A percentile compares a stretch with the other conserved stretches of the same genome.
Conservation (phyloP, 2,797 vertebrate species). For the Eospalax fontanierii region DNA sequence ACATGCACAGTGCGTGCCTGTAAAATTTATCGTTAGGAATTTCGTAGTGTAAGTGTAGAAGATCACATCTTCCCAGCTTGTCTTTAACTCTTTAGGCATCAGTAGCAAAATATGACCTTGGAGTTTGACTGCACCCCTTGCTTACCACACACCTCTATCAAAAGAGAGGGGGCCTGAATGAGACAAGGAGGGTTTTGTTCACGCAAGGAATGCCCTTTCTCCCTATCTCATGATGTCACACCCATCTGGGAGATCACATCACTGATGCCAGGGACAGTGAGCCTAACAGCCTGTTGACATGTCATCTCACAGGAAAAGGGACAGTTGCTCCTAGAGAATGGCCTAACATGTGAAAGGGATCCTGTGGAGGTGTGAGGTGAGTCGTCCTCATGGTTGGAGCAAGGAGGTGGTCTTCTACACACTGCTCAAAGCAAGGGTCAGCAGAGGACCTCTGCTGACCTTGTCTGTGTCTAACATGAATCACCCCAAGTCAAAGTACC, state of each 20-base stretch:
- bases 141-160: not conserved
- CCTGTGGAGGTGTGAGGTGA: not conserved
- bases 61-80: not conserved
- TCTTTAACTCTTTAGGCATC: not conserved
- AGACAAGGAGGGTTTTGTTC: not conserved
- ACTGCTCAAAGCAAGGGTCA: not conserved
- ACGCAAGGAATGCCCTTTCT: not conserved
- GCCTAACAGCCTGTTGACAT: not conserved
- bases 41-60: not conserved
- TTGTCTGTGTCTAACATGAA: not conserved
- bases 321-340: not conserved
- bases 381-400: accelerated
- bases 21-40: not conserved
- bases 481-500: not conserved
- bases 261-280: not conserved
- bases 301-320: not conserved
- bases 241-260: not conserved
- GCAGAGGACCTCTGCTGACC: not conserved
- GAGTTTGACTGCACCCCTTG: not conserved
- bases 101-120: not conserved
- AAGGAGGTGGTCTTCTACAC: not conserved
- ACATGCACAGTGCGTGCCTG: not conserved
- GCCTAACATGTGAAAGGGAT: not conserved
- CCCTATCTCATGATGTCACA: not conserved
- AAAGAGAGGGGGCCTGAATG: not conserved